phyloP scores from a whole-genome alignment of 2,888 invertebrate species.

The Plutella xylostella region DNA sequence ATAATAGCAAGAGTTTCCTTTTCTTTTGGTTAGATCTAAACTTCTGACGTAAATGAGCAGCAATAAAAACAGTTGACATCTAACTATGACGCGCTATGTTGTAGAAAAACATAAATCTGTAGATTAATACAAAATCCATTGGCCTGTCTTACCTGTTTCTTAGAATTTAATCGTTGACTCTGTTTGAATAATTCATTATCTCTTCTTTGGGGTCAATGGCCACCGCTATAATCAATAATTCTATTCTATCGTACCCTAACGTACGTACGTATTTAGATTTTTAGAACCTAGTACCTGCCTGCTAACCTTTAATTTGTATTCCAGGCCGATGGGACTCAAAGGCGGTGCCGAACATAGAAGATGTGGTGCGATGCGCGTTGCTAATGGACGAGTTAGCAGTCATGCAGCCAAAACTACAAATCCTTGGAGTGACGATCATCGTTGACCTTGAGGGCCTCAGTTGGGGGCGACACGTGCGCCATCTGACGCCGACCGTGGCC shows the following conservation, averaged over 20 bases:
- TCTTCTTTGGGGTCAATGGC: not conserved
- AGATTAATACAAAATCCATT: too few relatives aligned
- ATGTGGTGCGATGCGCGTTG: slow-evolving; percentile 49
- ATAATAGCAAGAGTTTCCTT: too few relatives aligned
- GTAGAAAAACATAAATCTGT: too few relatives aligned
- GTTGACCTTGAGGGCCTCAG: slow-evolving; percentile 53
- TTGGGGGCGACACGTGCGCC: slow-evolving; percentile 39
- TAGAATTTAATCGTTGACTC: not conserved
- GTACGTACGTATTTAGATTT: not conserved
- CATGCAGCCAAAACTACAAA: slow-evolving; percentile 55
- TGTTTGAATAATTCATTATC: not conserved
- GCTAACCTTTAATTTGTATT: slow-evolving; percentile 9
- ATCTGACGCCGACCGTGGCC: slow-evolving; percentile 46
- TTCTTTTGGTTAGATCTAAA: too few relatives aligned
- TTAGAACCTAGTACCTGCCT: not conserved
- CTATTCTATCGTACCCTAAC: slow-evolving; percentile 4
- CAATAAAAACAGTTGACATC: too few relatives aligned
- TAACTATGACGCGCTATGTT: too few relatives aligned
- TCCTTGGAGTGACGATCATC: slow-evolving; percentile 52
- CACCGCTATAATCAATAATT: slow-evolving; percentile 20
- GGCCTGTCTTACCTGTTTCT: not conserved
- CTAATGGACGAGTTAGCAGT: slow-evolving; percentile 50
- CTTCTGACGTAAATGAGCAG: too few relatives aligned
- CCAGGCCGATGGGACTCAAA: slow-evolving; percentile 51
- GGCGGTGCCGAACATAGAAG: slow-evolving; percentile 38